phyloP scores from a whole-genome alignment of 2,888 invertebrate genomes.

The Laspeyria flexula region DNA sequence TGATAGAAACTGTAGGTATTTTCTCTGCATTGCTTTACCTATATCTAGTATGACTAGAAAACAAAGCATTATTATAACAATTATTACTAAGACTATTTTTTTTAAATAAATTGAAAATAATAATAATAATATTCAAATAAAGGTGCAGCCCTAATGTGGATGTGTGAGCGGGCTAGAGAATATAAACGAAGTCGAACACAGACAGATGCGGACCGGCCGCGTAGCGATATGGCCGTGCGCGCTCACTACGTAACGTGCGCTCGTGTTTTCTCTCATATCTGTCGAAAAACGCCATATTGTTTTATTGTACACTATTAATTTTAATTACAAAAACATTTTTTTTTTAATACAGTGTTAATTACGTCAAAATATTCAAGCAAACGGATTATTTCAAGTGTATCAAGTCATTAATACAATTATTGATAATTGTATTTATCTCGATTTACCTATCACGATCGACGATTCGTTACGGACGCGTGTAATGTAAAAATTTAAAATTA shows the following conservation, averaged over 20 bases:
- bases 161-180: slow-evolving; percentile 79
- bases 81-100: no score
- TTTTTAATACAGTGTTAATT: slow-evolving; percentile 22
- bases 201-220: slow-evolving; percentile 73
- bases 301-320: slow-evolving; percentile 63
- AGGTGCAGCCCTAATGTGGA: slow-evolving; percentile 65
- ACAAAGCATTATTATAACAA: no score
- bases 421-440: slow-evolving; percentile 42
- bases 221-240: slow-evolving; percentile 68
- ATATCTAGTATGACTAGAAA: no score
- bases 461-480: slow-evolving; percentile 39
- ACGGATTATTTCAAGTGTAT: slow-evolving; percentile 19
- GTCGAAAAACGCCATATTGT: slow-evolving; percentile 80
- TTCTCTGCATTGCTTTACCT: no score
- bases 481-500: slow-evolving; percentile 33
- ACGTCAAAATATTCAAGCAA: slow-evolving; percentile 12
- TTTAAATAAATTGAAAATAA: no score
- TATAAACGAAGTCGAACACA: slow-evolving; percentile 72
- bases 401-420: slow-evolving; percentile 28
- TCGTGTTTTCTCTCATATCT: slow-evolving; percentile 76
- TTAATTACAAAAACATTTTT: slow-evolving; percentile 46
- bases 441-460: slow-evolving; percentile 34
- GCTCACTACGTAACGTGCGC: slow-evolving; percentile 53
- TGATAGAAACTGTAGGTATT: no score
- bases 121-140: slow-evolving; percentile 18